Percentiles rank a stretch among this genome's conserved stretches.
Evolutionary conservation across 2,113 vertebrate species (phyloP).

Genomic region (Gobio gobio): DNA sequence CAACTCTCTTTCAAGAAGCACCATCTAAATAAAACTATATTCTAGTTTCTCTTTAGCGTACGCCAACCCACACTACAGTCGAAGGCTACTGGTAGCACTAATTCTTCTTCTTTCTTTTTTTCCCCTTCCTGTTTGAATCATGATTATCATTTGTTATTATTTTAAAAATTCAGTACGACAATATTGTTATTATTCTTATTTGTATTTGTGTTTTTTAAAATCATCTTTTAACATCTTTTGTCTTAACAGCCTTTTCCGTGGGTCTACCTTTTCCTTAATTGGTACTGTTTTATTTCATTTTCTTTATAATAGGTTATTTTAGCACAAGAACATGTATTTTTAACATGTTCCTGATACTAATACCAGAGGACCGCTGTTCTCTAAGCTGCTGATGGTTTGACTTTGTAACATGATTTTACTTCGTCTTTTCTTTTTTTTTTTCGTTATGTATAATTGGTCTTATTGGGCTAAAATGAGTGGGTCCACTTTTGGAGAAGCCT

Average conservation of each 20-base stretch:
- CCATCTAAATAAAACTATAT: slow-evolving; percentile 61
- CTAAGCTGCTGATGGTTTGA: slow-evolving; percentile 75
- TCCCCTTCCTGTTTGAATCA: slow-evolving; percentile 50
- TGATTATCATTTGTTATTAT: slow-evolving; percentile 51
- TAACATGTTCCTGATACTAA: slow-evolving; percentile 68
- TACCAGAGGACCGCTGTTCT: slow-evolving; percentile 65
- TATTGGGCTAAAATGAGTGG: slow-evolving; percentile 46
- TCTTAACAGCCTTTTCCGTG: slow-evolving; percentile 70
- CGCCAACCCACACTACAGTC: slow-evolving; percentile 69
- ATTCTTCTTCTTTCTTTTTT: slow-evolving; percentile 39
- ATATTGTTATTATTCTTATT: slow-evolving; percentile 57
- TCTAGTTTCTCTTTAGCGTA: slow-evolving; percentile 63
- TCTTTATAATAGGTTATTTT: slow-evolving; percentile 60
- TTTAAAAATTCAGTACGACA: slow-evolving; percentile 57
- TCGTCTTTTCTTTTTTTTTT: slow-evolving; percentile 53
- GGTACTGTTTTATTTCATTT: slow-evolving; percentile 56
- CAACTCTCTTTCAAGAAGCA: slow-evolving; percentile 68
- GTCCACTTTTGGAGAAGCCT: slow-evolving; percentile 56
- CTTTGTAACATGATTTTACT: slow-evolving; percentile 66
- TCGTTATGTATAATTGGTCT: slow-evolving; percentile 45
- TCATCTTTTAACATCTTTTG: slow-evolving; percentile 69
- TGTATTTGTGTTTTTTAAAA: slow-evolving; percentile 64
- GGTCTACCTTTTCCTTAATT: slow-evolving; percentile 60
- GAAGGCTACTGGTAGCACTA: slow-evolving; percentile 76
- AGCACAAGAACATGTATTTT: slow-evolving; percentile 69